phyloP scores from a whole-genome alignment of 2,888 invertebrate genomes.

The Lordiphosa andalusiaca region DNA sequence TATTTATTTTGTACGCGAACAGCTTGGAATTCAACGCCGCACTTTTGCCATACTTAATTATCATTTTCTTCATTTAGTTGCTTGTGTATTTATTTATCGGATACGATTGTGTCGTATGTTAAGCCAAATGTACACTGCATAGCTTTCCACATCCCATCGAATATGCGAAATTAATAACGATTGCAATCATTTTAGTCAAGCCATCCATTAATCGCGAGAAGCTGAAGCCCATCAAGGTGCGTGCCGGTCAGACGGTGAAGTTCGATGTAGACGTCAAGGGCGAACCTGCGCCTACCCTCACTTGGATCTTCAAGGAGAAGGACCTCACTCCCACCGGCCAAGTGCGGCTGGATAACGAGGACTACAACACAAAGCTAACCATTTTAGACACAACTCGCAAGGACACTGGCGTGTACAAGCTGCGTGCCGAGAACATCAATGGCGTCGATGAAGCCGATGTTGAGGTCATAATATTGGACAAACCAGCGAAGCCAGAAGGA shows the following conservation, averaged over 20 bases:
- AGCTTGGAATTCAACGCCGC: slow-evolving; percentile 1
- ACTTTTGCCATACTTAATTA: not conserved
- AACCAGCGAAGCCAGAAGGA: slow-evolving; percentile 84
- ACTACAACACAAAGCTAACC: slow-evolving; percentile 93
- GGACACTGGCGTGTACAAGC: slow-evolving; percentile 93
- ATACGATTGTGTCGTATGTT: slow-evolving; percentile 4
- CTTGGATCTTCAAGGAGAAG: slow-evolving; percentile 84
- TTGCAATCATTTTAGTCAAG: slow-evolving; percentile 85
- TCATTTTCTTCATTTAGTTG: not conserved
- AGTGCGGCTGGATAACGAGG: slow-evolving; percentile 91
- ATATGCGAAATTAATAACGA: slow-evolving; percentile 10
- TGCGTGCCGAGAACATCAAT: slow-evolving; percentile 95
- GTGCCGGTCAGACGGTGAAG: slow-evolving; percentile 93
- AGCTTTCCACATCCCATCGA: slow-evolving; percentile 5
- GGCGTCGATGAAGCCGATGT: slow-evolving; percentile 97
- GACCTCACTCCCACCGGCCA: slow-evolving; percentile 85
- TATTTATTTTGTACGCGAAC: slow-evolving; percentile 2
- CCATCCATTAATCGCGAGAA: slow-evolving; percentile 97
- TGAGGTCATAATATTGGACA: slow-evolving; percentile 92
- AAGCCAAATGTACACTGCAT: slow-evolving; percentile 1
- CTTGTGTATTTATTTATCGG: slow-evolving; percentile 1
- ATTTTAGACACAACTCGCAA: slow-evolving; percentile 90
- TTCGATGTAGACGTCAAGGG: slow-evolving; percentile 97
- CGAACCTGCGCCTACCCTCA: slow-evolving; percentile 96
- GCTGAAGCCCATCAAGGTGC: slow-evolving; percentile 91